Base-by-base conservation (phyloP, 1,140 invertebrate species). In the Temnothorax curvispinosus region DNA sequence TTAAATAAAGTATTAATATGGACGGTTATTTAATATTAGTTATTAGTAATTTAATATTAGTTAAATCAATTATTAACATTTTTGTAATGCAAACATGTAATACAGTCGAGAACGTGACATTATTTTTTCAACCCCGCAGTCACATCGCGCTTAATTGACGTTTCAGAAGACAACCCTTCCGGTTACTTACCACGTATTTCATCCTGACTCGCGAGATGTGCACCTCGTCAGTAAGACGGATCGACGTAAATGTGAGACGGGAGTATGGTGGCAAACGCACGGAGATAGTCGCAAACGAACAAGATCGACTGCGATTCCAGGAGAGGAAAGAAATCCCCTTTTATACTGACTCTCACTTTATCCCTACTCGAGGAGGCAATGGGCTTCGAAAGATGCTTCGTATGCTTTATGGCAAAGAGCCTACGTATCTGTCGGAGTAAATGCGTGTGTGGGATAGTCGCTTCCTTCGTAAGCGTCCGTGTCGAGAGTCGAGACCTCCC, bases 261-360 rank as follows among this genome's bases (percentile, higher is more conserved):
- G 82, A 78, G 58, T 77, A 88, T 80, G 89, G 89, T 87, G 44
- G 88, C 38, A 58, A 81, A 88, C 87, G 86, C 87, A 91, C 86
- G 87, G 78, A 90, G 92, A 91, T 92, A 92, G 93, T 65, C 52
- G 69, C 81, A 85, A 89, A 44, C 77, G 85, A 78, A 87, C 90
- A 87, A 80, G 52, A 89, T 93, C 92, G 92, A 94, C 93, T 94
- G 92, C 90, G 91, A 92, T 94, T 91, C 90, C 89, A 87, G 77
- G 89, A 93, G 93, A 93, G 93, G 93, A 94, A 94, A 94, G 94
- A 93, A 95, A 93, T 95, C 94, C 90, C 91, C 94, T 95, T 95
- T 95, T 95, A 95, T 95, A 95, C 94, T 69, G 64, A 94, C 94
- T 95, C 95, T 95, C 95, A 95, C 94, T 94, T 94, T 93, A 93